Base-by-base conservation (phyloP, 2,797 vertebrate species). In the Anniella stebbinsi region DNA sequence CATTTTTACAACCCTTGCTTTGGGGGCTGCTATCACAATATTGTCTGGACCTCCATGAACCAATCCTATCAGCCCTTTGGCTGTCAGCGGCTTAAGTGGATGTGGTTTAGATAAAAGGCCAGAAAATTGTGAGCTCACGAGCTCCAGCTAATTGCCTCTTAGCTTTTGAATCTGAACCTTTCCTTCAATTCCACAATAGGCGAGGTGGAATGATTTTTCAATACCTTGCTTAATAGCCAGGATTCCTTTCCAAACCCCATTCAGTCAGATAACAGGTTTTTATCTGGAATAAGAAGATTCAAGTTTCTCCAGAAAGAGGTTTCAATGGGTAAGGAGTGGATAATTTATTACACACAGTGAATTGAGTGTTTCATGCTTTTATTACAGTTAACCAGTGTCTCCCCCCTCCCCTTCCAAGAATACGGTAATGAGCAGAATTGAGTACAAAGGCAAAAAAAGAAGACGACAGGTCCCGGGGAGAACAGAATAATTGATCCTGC, bases 101-200 rank as follows among this genome's bases (percentile, higher is more conserved):
- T 38, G 18, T 7, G 45, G 36, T 84, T 85, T 25, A 78, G 88
- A 84, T 89, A 69, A 89, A 85, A 84, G 57, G 45, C 70, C 60
- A 51, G 81, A 76, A 84, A 67, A 67, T 23, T 48, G 88, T 36
- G 60, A 10, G n/a, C 45, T 78, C 82, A 8, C 15, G 15, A 70
- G 73, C 28, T 13, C 30, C 18, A 76, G 60, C 80, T 89, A 89
- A 89, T 78, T 89, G 72, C 72, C 81, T 77, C 82, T 89, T 54
- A 33, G 60, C 81, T 89, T 89, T 33, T 17, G 88, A 84, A 72
- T 30, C 60, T 25, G 60, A 77, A 30, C n/a, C 17, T 67, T 67
- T 38, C n/a, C 73, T 84, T 33, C 48, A 21, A 3, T 38, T 67
- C 73, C 60, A 69, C 45, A 67, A 84, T 54, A 76, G 48, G n/a